These are phyloP conservation scores for Lamellibrachia satsuma DNA, from an alignment of 2,888 invertebrate genomes.

Conservation along the genomic window DNA sequence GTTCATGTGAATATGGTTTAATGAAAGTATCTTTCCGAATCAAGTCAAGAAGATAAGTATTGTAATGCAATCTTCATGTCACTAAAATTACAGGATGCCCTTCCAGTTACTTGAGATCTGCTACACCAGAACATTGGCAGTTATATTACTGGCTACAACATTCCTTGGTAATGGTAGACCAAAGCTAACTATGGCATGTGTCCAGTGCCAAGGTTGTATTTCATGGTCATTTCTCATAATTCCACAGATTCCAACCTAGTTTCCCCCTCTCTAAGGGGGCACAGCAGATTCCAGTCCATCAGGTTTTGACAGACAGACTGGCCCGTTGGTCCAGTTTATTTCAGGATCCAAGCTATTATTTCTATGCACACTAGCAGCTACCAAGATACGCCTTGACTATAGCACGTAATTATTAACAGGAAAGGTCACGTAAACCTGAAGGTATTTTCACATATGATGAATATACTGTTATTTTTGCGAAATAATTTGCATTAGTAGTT, in stretches of 20 bases:
- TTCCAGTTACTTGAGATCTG: neutral
- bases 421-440: neutral
- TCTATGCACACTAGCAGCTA: neutral
- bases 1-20: no score
- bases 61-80: neutral
- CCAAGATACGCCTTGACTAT: slow-evolving; percentile 8
- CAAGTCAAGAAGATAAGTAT: neutral
- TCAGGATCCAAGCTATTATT: neutral
- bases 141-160: slow-evolving; percentile 18
- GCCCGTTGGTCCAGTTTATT: neutral
- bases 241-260: neutral
- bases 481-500: no score
- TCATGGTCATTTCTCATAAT: slow-evolving; percentile 17
- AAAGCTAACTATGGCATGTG: neutral
- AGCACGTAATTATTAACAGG: neutral
- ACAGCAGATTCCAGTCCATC: neutral
- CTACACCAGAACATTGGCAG: neutral
- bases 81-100: neutral
- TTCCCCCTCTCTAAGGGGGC: neutral
- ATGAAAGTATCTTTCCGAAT: no score
- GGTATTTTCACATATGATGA: neutral
- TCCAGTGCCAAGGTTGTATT: neutral
- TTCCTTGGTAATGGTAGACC: neutral
- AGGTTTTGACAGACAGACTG: neutral
- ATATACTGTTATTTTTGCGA: no score